phyloP scores from a whole-genome alignment of 1,140 invertebrate species.

The Musca domestica region DNA sequence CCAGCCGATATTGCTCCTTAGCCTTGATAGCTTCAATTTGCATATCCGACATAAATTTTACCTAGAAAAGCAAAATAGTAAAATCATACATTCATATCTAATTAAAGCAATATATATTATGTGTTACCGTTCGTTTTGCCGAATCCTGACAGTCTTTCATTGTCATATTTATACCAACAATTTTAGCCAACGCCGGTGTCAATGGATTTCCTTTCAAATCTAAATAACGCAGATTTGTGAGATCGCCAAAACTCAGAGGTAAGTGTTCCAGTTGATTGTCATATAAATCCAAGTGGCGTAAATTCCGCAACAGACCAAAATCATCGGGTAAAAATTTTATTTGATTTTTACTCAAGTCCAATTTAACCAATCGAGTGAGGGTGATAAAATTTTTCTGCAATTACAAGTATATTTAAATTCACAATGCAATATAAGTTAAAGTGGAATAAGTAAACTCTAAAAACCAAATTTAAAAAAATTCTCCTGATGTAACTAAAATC shows the following conservation, averaged over 20 bases:
- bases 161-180: conserved; percentile 64
- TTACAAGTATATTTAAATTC: too few relatives aligned
- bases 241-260: conserved; percentile 68
- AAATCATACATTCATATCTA: too few relatives aligned
- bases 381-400: conserved; percentile 61
- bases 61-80: too few relatives aligned
- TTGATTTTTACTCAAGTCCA: conserved; percentile 78
- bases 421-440: too few relatives aligned
- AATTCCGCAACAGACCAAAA: conserved; percentile 69
- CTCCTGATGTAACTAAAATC: too few relatives aligned
- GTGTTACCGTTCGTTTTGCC: conserved; percentile 61
- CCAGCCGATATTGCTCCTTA: conserved; percentile 23
- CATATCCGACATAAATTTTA: conserved; percentile 25
- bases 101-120: too few relatives aligned
- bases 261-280: conserved; percentile 67
- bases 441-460: too few relatives aligned
- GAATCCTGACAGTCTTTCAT: conserved; percentile 62
- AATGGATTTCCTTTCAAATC: conserved; percentile 82
- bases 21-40: conserved; percentile 26
- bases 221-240: conserved; percentile 72
- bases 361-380: conserved; percentile 66
- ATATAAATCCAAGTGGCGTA: conserved; percentile 77
- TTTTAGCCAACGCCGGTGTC: conserved; percentile 63
- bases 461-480: too few relatives aligned
- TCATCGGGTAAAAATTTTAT: conserved; percentile 71